A percentile compares a stretch with the other conserved stretches of the same genome.
These are phyloP conservation scores for Pangasius djambal DNA, from an alignment of 2,797 vertebrate species.

Conservation along the genomic window DNA sequence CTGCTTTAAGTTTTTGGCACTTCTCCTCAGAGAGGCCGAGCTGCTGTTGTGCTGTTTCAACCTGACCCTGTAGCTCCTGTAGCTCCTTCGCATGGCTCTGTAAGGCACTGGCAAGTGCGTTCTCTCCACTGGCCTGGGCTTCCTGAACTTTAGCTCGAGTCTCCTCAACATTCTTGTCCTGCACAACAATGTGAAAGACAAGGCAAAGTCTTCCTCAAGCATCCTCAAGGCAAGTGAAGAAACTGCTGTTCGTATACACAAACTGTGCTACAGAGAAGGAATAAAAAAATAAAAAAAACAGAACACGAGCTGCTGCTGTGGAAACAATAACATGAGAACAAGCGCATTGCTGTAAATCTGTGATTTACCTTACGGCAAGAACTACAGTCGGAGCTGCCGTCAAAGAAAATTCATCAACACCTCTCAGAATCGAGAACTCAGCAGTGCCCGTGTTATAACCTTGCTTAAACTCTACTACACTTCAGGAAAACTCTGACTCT, in stretches of 20 bases:
- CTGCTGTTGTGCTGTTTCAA: slow-evolving; percentile 72
- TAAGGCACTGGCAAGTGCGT: slow-evolving; percentile 72
- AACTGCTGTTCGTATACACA: not conserved
- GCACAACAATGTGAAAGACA: slow-evolving; percentile 25
- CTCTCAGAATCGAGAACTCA: not conserved
- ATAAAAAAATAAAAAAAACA: too few relatives aligned
- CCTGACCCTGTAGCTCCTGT: slow-evolving; percentile 69
- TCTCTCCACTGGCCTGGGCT: slow-evolving; percentile 76
- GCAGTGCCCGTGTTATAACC: not conserved
- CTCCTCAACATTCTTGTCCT: slow-evolving; percentile 81
- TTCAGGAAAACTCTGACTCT: slow-evolving; percentile 51
- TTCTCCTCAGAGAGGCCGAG: slow-evolving; percentile 71
- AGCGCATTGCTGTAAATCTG: not conserved
- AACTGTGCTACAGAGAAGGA: too few relatives aligned
- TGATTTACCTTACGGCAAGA: not conserved
- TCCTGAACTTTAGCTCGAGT: slow-evolving; percentile 74
- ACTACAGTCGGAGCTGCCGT: not conserved
- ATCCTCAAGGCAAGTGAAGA: not conserved
- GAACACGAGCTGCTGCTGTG: not conserved
- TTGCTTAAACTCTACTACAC: not conserved
- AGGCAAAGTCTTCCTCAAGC: too few relatives aligned
- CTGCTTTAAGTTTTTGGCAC: slow-evolving; percentile 74
- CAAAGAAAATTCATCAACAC: not conserved
- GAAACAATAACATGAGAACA: not conserved
- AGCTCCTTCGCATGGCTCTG: slow-evolving; percentile 73